These are phyloP conservation scores for Drosophila equinoxialis DNA, from an alignment of 1,140 invertebrate species.

Conservation along the genomic window DNA sequence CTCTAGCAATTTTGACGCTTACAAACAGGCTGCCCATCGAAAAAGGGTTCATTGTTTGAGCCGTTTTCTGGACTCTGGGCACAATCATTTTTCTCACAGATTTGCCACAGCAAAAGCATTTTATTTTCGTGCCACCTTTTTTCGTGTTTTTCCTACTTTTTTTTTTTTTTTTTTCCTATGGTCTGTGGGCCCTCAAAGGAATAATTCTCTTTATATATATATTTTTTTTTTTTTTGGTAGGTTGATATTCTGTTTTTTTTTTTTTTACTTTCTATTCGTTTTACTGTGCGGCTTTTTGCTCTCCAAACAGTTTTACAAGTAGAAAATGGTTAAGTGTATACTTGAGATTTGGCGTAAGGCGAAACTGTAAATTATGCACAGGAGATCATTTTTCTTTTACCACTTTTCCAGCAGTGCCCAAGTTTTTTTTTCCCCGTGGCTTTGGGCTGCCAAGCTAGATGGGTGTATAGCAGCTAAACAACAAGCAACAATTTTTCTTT, in stretches of 20 bases:
- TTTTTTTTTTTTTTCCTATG: constrained; percentile 23
- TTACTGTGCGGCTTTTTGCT: constrained; percentile 47
- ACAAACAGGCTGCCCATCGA: constrained; percentile 1
- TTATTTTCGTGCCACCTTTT: constrained; percentile 51
- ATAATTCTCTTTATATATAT: constrained; percentile 61
- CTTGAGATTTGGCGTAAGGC: constrained; percentile 76
- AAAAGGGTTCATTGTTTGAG: constrained; percentile 60
- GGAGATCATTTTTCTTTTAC: constrained; percentile 76
- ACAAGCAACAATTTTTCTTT: constrained; percentile 41
- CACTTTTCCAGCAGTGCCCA: constrained; percentile 19
- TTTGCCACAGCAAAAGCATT: constrained; percentile 69
- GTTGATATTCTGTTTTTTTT: constrained; percentile 19
- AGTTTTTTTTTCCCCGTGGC: constrained; percentile 7
- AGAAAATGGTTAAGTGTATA: constrained; percentile 79
- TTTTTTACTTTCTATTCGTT: constrained; percentile 22
- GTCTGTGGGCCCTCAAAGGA: constrained; percentile 63
- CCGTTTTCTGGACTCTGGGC: constrained; percentile 21
- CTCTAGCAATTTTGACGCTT: constrained; percentile 26
- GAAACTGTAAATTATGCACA: constrained; percentile 80
- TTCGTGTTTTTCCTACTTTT: constrained; percentile 23
- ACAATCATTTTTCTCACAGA: constrained; percentile 56
- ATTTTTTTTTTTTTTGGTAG: constrained; percentile 19
- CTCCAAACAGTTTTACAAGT: constrained; percentile 74
- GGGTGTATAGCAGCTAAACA: background rate
- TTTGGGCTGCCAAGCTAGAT: background rate